Conservation (phyloP, 2,888 invertebrate genomes). For the Lasioglossum pauxillum region DNA sequence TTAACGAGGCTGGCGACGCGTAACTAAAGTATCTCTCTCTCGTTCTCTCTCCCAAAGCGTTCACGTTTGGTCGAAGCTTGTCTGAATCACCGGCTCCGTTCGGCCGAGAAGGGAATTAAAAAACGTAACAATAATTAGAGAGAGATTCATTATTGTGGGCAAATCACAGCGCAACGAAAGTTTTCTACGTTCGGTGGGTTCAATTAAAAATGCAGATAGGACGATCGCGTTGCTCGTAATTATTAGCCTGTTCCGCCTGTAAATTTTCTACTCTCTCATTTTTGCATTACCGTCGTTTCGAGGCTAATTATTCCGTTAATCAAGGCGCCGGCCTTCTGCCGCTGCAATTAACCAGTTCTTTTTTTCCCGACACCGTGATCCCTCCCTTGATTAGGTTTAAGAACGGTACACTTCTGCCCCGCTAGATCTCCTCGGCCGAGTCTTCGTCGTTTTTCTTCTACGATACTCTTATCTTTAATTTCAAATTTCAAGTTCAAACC, state of each 20-base stretch:
- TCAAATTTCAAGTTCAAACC: background rate
- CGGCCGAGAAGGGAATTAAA: too few species aligned
- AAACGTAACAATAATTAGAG: background rate
- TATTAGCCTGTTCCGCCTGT: background rate
- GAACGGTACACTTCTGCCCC: background rate
- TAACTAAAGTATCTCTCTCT: background rate
- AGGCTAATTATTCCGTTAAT: constrained; percentile 15
- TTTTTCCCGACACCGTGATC: background rate
- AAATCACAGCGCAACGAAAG: constrained; percentile 9
- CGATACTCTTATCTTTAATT: background rate
- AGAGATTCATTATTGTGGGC: constrained; percentile 2
- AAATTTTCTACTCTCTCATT: constrained; percentile 1
- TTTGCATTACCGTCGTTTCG: background rate
- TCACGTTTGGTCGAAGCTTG: background rate
- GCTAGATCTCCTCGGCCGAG: background rate
- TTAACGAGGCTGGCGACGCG: constrained; percentile 26
- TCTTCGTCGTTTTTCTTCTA: background rate
- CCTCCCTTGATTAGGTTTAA: constrained; percentile 1
- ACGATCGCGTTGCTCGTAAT: background rate
- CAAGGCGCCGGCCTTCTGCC: constrained; percentile 1
- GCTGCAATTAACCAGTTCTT: background rate
- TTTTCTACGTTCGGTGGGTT: background rate
- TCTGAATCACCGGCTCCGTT: background rate
- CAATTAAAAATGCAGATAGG: background rate
- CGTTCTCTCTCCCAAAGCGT: background rate